Percentiles rank a stretch among this genome's conserved stretches.
Evolutionary conservation across 2,888 invertebrate genomes (phyloP).

Genomic region (Marronus borbonicus): DNA sequence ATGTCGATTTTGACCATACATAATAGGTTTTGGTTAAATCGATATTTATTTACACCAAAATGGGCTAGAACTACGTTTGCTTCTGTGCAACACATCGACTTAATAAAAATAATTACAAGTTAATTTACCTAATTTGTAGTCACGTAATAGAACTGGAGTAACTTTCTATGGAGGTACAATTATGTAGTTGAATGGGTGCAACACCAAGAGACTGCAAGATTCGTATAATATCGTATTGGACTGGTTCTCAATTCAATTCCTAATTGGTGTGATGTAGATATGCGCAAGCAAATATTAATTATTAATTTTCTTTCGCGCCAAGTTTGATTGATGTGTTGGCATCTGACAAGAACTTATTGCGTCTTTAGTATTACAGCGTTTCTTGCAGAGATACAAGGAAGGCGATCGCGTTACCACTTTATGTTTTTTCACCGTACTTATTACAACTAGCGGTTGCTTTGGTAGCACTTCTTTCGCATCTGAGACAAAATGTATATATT

Average conservation of each 20-base stretch:
- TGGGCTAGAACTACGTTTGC: conserved; percentile 25
- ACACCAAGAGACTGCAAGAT: conserved; percentile 5
- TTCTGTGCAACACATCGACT: not conserved
- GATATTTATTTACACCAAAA: conserved; percentile 23
- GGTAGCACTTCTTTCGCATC: too few relatives aligned
- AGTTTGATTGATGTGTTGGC: conserved; percentile 28
- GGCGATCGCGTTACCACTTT: not conserved
- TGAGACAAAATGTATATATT: too few relatives aligned
- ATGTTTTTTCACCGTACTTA: not conserved
- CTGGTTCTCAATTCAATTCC: conserved; percentile 27
- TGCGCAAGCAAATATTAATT: conserved; percentile 30
- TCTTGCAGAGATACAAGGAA: conserved; percentile 10
- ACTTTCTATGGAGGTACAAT: conserved; percentile 30
- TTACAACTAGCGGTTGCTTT: too few relatives aligned
- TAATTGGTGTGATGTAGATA: conserved; percentile 11
- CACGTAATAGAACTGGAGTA: conserved; percentile 30
- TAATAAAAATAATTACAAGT: conserved; percentile 36
- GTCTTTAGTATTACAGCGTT: not conserved
- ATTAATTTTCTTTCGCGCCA: conserved; percentile 28
- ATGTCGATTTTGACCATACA: conserved; percentile 9
- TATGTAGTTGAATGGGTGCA: conserved; percentile 16
- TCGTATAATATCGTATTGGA: conserved; percentile 6
- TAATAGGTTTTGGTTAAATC: not conserved
- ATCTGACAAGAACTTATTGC: conserved; percentile 18
- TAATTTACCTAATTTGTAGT: conserved; percentile 40